phyloP scores from a whole-genome alignment of 2,113 vertebrate species.

The Pitta sordida region DNA sequence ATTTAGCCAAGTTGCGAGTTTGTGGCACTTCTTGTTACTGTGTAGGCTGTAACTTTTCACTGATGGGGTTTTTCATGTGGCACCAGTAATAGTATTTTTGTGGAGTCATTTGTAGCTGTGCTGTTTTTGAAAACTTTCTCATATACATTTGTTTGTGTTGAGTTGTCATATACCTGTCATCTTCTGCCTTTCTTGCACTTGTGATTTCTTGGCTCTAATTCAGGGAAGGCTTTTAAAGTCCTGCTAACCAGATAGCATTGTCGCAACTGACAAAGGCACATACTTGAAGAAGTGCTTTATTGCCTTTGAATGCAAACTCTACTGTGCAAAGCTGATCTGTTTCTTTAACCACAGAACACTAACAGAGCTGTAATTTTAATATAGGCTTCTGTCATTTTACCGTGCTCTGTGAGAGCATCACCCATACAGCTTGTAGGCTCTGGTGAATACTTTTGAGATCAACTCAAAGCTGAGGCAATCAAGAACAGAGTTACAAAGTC shows the following conservation, averaged over 20 bases:
- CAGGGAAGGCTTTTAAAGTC: not conserved
- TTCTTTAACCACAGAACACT: not conserved
- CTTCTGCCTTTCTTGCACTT: not conserved
- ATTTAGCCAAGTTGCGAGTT: not conserved
- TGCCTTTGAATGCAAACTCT: not conserved
- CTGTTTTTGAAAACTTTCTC: not conserved
- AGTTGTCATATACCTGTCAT: not conserved
- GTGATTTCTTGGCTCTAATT: not conserved
- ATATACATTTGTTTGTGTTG: not conserved
- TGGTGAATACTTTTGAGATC: not conserved
- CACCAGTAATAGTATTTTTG: not conserved
- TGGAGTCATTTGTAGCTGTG: not conserved
- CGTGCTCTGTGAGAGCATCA: not conserved
- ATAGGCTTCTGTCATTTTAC: not conserved
- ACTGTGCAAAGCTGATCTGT: not conserved
- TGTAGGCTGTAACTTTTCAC: not conserved
- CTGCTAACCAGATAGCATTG: not conserved
- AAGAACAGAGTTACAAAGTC: not conserved
- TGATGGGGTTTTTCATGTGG: not conserved
- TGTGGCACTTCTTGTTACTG: not conserved
- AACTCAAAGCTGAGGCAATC: not conserved
- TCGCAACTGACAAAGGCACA: not conserved
- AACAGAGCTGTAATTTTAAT: not conserved
- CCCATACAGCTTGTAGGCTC: not conserved
- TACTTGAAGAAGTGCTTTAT: not conserved